phyloP scores from a whole-genome alignment of 2,113 vertebrate genomes.

The Gnathonemus longibarbis region DNA sequence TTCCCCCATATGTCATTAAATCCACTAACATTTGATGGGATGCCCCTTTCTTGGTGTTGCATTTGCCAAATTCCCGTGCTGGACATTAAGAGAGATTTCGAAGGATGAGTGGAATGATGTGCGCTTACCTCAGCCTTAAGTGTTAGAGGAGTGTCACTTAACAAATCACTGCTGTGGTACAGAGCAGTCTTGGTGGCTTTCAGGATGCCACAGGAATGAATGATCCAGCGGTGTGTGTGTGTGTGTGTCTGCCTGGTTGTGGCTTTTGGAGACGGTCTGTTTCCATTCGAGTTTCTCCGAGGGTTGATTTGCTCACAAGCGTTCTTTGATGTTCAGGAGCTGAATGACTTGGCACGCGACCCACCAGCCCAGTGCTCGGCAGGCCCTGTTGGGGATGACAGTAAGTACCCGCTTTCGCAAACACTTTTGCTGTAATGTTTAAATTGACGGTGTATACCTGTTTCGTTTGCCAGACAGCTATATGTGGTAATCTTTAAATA shows the following conservation, averaged over 20 bases:
- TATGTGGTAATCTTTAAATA: background rate
- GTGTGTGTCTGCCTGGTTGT: background rate
- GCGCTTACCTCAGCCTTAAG: background rate
- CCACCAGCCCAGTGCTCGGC: conserved; percentile 77
- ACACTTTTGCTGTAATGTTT: background rate
- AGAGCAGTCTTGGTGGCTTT: background rate
- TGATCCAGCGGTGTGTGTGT: background rate
- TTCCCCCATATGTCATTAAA: background rate
- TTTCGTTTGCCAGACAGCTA: background rate
- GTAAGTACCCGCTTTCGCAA: conserved; percentile 25
- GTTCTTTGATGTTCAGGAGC: conserved; percentile 50
- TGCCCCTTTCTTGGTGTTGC: background rate
- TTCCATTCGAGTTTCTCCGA: background rate
- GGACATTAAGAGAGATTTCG: background rate
- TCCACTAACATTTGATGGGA: background rate
- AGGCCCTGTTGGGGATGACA: conserved; percentile 74
- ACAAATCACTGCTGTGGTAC: background rate
- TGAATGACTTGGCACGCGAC: conserved; percentile 76
- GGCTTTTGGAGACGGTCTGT: background rate
- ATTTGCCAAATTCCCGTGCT: background rate
- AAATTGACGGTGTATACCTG: background rate
- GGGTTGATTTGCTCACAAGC: background rate
- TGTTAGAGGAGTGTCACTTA: background rate
- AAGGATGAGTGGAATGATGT: background rate
- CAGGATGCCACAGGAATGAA: background rate